phyloP scores from a whole-genome alignment of 2,888 invertebrate species.

The Lysandra bellargus region DNA sequence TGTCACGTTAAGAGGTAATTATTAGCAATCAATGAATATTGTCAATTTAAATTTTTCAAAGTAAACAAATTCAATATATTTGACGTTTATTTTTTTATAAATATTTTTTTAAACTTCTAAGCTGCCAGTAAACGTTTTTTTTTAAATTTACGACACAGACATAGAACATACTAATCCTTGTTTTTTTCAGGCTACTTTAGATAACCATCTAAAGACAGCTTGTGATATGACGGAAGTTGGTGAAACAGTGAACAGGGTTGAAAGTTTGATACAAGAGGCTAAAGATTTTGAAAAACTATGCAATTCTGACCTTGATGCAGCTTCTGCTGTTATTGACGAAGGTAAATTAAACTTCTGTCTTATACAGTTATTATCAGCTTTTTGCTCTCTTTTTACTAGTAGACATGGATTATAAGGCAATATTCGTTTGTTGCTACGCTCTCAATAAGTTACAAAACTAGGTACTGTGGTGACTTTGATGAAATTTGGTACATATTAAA shows the following conservation, averaged over 20 bases:
- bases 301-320: slow-evolving; percentile 90
- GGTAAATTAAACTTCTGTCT: slow-evolving; percentile 53
- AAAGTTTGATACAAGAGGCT: slow-evolving; percentile 88
- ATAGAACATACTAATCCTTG: slow-evolving; percentile 31
- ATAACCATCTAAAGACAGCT: slow-evolving; percentile 87
- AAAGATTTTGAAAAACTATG: slow-evolving; percentile 88
- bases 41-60: background rate
- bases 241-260: slow-evolving; percentile 91
- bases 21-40: background rate
- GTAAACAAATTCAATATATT: slow-evolving; percentile 19
- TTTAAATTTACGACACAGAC: background rate
- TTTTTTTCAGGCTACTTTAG: slow-evolving; percentile 83
- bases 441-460: too few relatives aligned
- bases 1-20: background rate
- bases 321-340: slow-evolving; percentile 89
- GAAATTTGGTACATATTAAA: too few relatives aligned
- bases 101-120: background rate
- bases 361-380: background rate
- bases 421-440: too few relatives aligned
- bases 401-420: background rate
- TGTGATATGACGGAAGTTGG: slow-evolving; percentile 94
- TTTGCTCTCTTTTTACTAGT: background rate
- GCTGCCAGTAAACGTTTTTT: background rate
- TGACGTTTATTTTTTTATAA: background rate
- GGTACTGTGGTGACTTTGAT: too few relatives aligned